phyloP scores from a whole-genome alignment of 1,140 invertebrate species.

The Heliconius congener region DNA sequence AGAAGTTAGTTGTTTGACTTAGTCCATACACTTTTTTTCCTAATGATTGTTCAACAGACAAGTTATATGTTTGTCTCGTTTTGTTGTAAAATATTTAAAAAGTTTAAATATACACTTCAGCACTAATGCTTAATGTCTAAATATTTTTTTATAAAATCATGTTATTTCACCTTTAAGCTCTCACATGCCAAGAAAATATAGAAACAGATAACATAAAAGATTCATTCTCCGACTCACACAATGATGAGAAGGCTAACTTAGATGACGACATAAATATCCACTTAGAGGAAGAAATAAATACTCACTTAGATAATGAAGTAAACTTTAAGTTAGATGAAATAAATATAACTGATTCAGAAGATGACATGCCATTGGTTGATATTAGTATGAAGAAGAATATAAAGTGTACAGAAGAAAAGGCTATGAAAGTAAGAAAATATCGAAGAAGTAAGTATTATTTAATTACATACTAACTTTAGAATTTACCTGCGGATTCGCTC shows the following conservation, averaged over 20 bases:
- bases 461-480: too few species aligned
- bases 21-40: too few species aligned
- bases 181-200: not conserved
- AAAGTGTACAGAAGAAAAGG: constrained; percentile 11
- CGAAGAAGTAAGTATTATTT: constrained; percentile 16
- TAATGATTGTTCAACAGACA: too few species aligned
- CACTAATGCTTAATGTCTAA: not conserved
- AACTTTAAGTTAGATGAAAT: not conserved
- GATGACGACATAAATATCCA: not conserved
- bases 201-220: not conserved
- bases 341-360: constrained; percentile 52
- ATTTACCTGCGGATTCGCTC: too few species aligned
- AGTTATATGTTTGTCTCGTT: too few species aligned
- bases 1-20: too few species aligned
- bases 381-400: constrained; percentile 42
- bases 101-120: too few species aligned
- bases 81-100: too few species aligned
- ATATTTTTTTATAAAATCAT: not conserved
- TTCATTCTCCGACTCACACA: not conserved
- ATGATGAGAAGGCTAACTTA: constrained; percentile 13
- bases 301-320: not conserved
- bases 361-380: constrained; percentile 52
- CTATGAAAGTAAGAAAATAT: constrained; percentile 34
- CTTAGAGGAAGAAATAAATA: not conserved
- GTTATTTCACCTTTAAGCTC: not conserved